Conservation (phyloP, 2,797 vertebrate species). For the Masticophis lateralis region DNA sequence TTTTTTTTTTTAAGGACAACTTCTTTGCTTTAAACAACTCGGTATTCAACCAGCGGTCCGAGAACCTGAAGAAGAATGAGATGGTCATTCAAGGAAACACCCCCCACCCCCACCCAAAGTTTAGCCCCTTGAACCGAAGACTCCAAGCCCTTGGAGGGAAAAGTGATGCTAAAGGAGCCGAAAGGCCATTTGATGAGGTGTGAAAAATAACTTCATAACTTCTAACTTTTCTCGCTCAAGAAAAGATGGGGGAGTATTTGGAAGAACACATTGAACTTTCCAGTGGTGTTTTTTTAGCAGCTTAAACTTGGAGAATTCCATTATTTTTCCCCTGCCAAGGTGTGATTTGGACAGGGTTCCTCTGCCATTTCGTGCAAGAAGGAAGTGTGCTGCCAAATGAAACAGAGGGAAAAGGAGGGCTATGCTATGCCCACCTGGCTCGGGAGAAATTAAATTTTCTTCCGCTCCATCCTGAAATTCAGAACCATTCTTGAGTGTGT, state of each 20-base stretch:
- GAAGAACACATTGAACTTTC: background rate
- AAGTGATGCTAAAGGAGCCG: background rate
- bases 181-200: background rate
- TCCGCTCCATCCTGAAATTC: background rate
- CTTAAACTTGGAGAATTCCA: background rate
- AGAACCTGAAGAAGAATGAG: background rate
- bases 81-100: background rate
- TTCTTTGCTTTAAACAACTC: background rate
- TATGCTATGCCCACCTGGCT: background rate
- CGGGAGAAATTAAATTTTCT: background rate
- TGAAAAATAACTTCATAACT: background rate
- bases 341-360: background rate
- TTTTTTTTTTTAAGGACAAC: background rate
- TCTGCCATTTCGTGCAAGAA: background rate
- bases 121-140: background rate
- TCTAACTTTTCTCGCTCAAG: background rate
- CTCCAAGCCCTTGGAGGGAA: background rate
- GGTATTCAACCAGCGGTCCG: background rate
- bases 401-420: background rate
- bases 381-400: background rate
- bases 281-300: background rate
- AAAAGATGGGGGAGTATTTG: background rate
- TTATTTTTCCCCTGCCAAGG: background rate
- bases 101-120: too few species aligned
- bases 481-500: background rate